phyloP scores from a whole-genome alignment of 2,888 invertebrate species.

The Andrena dorsata region DNA sequence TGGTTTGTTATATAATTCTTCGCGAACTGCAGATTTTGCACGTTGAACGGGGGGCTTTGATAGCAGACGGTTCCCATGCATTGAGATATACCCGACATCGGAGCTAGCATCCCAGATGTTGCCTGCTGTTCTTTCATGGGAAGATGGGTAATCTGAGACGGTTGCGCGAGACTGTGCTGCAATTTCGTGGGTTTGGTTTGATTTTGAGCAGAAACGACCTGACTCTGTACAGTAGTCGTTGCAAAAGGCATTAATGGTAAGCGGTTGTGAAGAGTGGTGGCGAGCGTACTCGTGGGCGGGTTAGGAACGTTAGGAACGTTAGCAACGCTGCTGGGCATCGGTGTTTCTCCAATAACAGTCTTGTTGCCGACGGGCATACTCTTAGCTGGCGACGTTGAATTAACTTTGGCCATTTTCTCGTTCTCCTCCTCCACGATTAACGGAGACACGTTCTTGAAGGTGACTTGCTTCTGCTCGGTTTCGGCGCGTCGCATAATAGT shows the following conservation, averaged over 20 bases:
- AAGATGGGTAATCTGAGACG: slow-evolving; percentile 61
- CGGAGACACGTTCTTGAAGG: slow-evolving; percentile 81
- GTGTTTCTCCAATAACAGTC: slow-evolving; percentile 44
- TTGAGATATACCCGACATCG: slow-evolving; percentile 55
- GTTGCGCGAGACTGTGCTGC: slow-evolving; percentile 42
- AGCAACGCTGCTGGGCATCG: slow-evolving; percentile 36
- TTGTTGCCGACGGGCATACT: slow-evolving; percentile 51
- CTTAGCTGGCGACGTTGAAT: slow-evolving; percentile 58
- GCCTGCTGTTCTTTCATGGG: slow-evolving; percentile 57
- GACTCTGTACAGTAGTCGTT: slow-evolving; percentile 44
- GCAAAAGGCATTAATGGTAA: slow-evolving; percentile 68
- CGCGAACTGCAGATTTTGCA: slow-evolving; percentile 79
- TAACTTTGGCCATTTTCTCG: slow-evolving; percentile 59
- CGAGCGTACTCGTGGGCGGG: slow-evolving; percentile 39
- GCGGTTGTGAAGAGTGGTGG: slow-evolving; percentile 67
- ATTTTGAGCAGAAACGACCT: slow-evolving; percentile 30
- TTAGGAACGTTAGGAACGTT: slow-evolving; percentile 44
- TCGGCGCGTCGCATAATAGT: slow-evolving; percentile 91
- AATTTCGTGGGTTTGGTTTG: slow-evolving; percentile 55
- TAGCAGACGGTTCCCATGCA: slow-evolving; percentile 69
- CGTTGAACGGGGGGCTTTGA: slow-evolving; percentile 77
- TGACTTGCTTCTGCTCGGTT: slow-evolving; percentile 88
- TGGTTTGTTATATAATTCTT: slow-evolving; percentile 77
- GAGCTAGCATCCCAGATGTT: slow-evolving; percentile 41
- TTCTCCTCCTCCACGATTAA: slow-evolving; percentile 76